Evolutionary conservation across 2,113 vertebrate species (phyloP).

Genomic region (Daphoenositta chrysoptera): DNA sequence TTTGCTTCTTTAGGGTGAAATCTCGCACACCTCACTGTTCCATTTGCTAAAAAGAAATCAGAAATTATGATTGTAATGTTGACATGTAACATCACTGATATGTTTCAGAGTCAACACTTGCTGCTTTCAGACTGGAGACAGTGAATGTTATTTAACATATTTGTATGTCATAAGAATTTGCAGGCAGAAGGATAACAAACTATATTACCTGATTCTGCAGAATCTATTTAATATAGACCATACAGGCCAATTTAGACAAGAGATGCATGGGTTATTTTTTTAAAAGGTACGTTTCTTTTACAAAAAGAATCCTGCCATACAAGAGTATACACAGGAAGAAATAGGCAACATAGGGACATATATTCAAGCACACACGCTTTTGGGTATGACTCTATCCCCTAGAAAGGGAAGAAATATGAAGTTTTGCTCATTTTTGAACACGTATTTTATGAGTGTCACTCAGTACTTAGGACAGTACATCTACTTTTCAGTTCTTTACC

Average conservation of each 20-base stretch:
- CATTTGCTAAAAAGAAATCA: not conserved
- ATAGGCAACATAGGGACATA: not conserved
- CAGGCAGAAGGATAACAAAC: not conserved
- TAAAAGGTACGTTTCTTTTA: not conserved
- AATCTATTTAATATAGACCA: not conserved
- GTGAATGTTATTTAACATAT: not conserved
- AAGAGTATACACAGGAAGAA: not conserved
- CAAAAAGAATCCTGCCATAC: not conserved
- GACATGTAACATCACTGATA: not conserved
- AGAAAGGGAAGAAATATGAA: not conserved
- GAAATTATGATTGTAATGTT: not conserved
- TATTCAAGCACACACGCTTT: not conserved
- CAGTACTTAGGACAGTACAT: not conserved
- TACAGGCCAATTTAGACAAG: not conserved
- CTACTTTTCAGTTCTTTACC: not conserved
- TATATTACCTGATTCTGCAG: not conserved
- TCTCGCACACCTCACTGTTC: not conserved
- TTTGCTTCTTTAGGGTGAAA: not conserved
- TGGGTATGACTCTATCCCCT: not conserved
- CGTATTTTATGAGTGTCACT: not conserved
- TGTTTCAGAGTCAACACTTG: not conserved
- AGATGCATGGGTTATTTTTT: not conserved
- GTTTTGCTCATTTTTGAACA: not conserved
- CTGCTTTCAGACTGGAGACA: not conserved
- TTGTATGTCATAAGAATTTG: not conserved